Evolutionary conservation across 2,888 invertebrate genomes (phyloP).

Genomic region (Bedellia somnulentella): DNA sequence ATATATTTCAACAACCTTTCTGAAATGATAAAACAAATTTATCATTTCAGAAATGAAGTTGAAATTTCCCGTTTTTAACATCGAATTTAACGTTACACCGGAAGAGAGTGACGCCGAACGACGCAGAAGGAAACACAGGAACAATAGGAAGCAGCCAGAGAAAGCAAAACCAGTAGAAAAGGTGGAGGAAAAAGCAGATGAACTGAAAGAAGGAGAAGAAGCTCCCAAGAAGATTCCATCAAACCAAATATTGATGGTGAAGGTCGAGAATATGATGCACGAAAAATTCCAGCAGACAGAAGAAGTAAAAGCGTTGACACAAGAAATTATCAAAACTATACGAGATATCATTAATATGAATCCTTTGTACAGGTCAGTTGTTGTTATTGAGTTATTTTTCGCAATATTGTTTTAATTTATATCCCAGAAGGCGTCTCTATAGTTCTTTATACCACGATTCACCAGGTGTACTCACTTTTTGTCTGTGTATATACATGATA

Average conservation of each 20-base stretch:
- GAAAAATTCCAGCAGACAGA: conserved; percentile 88
- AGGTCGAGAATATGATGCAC: conserved; percentile 90
- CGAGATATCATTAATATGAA: conserved; percentile 97
- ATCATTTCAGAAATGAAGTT: conserved; percentile 69
- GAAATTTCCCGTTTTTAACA: conserved; percentile 81
- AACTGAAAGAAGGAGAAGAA: conserved; percentile 16
- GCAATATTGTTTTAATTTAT: no score
- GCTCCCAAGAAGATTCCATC: conserved; percentile 19
- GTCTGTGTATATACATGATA: no score
- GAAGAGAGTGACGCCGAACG: conserved; percentile 70
- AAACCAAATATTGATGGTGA: conserved; percentile 79
- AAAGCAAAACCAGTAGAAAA: conserved; percentile 9
- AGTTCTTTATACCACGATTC: no score
- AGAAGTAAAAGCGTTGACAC: conserved; percentile 94
- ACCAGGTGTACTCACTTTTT: no score
- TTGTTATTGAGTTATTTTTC: no score
- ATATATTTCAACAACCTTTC: no score
- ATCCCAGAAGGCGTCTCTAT: no score
- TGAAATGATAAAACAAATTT: conserved; percentile 28
- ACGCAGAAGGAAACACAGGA: conserved; percentile 50
- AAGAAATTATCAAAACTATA: conserved; percentile 96
- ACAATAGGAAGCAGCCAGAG: conserved; percentile 22
- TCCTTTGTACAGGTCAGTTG: conserved; percentile 76
- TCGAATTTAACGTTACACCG: conserved; percentile 79
- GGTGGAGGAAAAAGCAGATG: conserved; percentile 10